phyloP scores from a whole-genome alignment of 2,797 vertebrate genomes.

The Karalla daura region DNA sequence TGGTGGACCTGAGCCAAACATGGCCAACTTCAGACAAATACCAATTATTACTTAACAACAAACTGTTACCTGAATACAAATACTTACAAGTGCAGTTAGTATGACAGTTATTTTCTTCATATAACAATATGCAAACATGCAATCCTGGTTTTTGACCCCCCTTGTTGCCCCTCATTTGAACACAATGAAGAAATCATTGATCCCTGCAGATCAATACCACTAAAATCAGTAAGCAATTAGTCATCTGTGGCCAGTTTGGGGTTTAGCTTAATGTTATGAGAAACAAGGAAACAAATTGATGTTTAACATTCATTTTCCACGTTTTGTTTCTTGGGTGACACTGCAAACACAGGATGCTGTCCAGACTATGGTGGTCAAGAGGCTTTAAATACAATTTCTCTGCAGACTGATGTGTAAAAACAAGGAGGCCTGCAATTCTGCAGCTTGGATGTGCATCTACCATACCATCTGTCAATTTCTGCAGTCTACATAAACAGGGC shows the following conservation, averaged over 20 bases:
- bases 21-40: background rate
- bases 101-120: background rate
- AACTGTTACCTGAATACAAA: too few relatives aligned
- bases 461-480: background rate
- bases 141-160: background rate
- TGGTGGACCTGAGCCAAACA: conserved; percentile 5
- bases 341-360: background rate
- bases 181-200: conserved; percentile 45
- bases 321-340: background rate
- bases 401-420: background rate
- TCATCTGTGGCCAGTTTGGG: conserved; percentile 5
- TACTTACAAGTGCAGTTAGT: too few relatives aligned
- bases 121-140: background rate
- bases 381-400: background rate
- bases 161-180: conserved; percentile 15
- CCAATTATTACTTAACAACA: background rate
- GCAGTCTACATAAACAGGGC: fast-evolving
- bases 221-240: conserved; percentile 51
- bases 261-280: background rate
- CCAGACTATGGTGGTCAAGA: background rate
- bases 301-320: background rate
- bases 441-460: background rate
- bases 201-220: conserved; percentile 30
- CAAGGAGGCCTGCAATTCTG: background rate
- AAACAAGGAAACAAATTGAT: conserved; percentile 15